These are phyloP conservation scores for Coptodon bakossiorum DNA, from an alignment of 2,113 vertebrate species.

Conservation along the genomic window DNA sequence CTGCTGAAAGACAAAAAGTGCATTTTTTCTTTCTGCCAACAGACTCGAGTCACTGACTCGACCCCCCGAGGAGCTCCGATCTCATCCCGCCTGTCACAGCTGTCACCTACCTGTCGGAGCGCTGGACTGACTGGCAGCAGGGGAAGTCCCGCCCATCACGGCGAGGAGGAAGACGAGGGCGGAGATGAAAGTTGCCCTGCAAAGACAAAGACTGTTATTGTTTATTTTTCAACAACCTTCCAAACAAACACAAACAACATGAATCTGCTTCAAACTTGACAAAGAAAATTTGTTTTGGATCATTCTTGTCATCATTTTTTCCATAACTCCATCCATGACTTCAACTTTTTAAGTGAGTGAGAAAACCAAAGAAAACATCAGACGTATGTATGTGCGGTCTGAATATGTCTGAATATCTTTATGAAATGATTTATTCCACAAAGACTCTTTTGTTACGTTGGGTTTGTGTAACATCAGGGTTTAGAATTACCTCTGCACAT, in stretches of 20 bases:
- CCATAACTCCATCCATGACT: fast-evolving
- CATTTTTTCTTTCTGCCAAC: neutral
- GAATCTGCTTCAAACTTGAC: neutral
- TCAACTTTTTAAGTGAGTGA: neutral
- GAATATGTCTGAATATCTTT: neutral
- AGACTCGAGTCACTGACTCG: neutral
- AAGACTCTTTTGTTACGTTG: neutral
- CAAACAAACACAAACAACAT: neutral
- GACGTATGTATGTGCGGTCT: fast-evolving
- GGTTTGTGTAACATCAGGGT: neutral
- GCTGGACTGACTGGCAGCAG: neutral
- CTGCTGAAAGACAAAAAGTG: neutral
- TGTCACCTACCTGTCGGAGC: constrained; percentile 40
- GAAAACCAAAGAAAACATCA: neutral
- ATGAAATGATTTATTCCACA: neutral
- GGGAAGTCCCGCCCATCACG: neutral
- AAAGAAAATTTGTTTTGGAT: neutral
- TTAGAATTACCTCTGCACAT: fast-evolving
- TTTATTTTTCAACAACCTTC: neutral
- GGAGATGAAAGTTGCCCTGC: constrained; percentile 17
- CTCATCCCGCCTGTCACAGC: neutral
- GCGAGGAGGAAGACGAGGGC: constrained; percentile 3
- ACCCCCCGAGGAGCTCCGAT: neutral
- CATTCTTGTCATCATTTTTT: neutral
- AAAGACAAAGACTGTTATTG: neutral